phyloP scores from a whole-genome alignment of 2,888 invertebrate genomes.

The Oxytorus armatus region DNA sequence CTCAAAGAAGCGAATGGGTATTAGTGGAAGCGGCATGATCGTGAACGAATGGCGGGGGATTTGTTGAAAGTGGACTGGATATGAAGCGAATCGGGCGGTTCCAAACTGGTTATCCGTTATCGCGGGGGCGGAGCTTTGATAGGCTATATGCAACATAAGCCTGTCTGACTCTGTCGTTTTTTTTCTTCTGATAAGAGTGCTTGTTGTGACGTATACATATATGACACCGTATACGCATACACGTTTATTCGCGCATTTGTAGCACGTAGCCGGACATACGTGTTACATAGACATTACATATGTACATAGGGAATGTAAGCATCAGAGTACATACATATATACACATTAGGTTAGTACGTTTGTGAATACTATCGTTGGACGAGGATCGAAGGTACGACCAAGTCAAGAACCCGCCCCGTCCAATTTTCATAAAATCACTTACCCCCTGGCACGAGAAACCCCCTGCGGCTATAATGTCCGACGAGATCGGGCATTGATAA shows the following conservation, averaged over 20 bases:
- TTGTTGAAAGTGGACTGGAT: constrained; percentile 50
- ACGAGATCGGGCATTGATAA: constrained; percentile 77
- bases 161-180: not conserved
- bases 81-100: constrained; percentile 51
- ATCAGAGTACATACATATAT: not conserved
- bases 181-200: constrained; percentile 5
- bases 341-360: not conserved
- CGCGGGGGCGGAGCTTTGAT: constrained; percentile 56
- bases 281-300: not conserved
- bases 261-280: constrained; percentile 1
- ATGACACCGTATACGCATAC: not conserved
- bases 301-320: not conserved
- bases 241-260: not conserved
- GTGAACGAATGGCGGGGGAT: constrained; percentile 19
- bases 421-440: constrained; percentile 70
- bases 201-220: not conserved
- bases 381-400: constrained; percentile 48
- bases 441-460: constrained; percentile 56
- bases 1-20: constrained; percentile 2
- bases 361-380: constrained; percentile 29
- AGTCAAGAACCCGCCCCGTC: constrained; percentile 63
- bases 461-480: constrained; percentile 76
- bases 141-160: constrained; percentile 23
- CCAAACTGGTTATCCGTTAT: constrained; percentile 48
- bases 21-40: constrained; percentile 11